Evolutionary conservation across 2,113 vertebrate species (phyloP).

Genomic region (Rhinolophus ferrumequinum): DNA sequence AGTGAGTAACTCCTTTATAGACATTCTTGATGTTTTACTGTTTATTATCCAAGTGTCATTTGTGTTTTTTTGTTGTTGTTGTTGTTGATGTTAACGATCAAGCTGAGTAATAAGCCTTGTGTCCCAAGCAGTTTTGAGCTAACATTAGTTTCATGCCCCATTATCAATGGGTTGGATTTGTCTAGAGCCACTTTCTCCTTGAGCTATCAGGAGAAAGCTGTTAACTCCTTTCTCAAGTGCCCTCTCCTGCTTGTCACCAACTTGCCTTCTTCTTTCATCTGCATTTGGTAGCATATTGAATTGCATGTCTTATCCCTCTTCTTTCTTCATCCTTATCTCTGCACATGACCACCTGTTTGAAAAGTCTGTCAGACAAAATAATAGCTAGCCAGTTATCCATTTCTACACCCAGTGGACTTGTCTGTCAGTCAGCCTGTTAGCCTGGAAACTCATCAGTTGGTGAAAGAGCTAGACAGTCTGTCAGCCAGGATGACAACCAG

Average conservation of each 20-base stretch:
- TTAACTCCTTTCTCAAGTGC: not conserved
- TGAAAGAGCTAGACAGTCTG: not conserved
- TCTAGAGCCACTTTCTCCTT: not conserved
- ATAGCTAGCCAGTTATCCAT: not conserved
- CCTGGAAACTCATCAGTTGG: not conserved
- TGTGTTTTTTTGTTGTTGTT: slow-evolving; percentile 30
- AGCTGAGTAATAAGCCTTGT: slow-evolving; percentile 39
- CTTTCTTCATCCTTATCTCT: not conserved
- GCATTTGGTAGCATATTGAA: not conserved
- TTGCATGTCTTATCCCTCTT: not conserved
- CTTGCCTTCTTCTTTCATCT: not conserved
- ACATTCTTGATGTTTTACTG: slow-evolving; percentile 44
- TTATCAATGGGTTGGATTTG: slow-evolving; percentile 53
- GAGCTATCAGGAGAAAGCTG: not conserved
- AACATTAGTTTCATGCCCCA: slow-evolving; percentile 56
- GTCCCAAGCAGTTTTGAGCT: slow-evolving; percentile 45
- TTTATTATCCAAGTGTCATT: slow-evolving; percentile 57
- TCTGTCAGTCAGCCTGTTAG: not conserved
- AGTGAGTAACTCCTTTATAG: slow-evolving; percentile 46
- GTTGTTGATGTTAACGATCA: slow-evolving; percentile 28
- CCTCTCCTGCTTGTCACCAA: not conserved
- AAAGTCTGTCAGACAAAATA: not conserved
- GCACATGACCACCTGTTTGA: not conserved
- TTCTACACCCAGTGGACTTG: not conserved
- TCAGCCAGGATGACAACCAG: not conserved